Conservation (phyloP, 2,113 vertebrate species). For the Taxidea taxus region DNA sequence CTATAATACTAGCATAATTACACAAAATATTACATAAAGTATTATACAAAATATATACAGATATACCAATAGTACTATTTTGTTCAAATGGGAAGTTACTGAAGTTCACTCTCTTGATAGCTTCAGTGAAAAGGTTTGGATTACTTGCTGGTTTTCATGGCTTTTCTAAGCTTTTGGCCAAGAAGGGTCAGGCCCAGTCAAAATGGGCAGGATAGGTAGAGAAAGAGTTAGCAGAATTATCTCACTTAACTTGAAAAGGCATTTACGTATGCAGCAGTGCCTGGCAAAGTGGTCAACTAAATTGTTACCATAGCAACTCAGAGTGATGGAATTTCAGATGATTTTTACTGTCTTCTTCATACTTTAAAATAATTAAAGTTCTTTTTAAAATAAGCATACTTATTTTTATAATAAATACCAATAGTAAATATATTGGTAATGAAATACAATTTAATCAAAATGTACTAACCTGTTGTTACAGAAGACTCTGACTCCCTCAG, state of each 20-base stretch:
- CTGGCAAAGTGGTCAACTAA: not conserved
- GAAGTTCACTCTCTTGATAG: not conserved
- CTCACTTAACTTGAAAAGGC: not conserved
- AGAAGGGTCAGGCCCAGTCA: not conserved
- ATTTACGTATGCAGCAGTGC: not conserved
- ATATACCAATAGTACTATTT: not conserved
- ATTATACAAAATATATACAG: not conserved
- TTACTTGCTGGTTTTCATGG: not conserved
- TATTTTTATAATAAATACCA: not conserved
- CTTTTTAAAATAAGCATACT: not conserved
- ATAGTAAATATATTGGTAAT: not conserved
- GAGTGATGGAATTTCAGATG: not conserved
- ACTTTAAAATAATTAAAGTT: not conserved
- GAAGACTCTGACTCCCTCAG: constrained; percentile 83
- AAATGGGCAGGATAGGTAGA: not conserved
- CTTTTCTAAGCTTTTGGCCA: not conserved
- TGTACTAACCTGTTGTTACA: constrained; percentile 81
- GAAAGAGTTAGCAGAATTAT: not conserved
- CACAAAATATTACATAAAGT: not conserved
- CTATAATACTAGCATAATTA: not conserved
- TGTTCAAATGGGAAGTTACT: not conserved
- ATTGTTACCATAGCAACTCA: not conserved
- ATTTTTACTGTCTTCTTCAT: not conserved
- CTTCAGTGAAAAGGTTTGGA: not conserved
- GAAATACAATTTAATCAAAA: not conserved